Evolutionary conservation across 2,113 vertebrate species (phyloP).

Genomic region (Ceyx melanurus): DNA sequence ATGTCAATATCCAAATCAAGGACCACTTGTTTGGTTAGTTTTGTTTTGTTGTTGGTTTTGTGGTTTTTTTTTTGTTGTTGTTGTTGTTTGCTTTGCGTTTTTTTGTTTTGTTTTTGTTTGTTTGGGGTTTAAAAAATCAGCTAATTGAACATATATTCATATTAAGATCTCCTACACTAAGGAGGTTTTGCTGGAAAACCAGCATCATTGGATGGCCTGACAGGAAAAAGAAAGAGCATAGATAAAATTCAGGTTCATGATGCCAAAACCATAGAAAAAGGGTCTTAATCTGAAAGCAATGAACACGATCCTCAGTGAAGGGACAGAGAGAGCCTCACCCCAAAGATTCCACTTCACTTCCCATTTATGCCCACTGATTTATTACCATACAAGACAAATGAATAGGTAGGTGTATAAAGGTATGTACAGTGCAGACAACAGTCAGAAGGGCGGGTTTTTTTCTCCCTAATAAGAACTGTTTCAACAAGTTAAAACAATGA

Average conservation of each 20-base stretch:
- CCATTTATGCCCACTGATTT: constrained; percentile 29
- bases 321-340: background rate
- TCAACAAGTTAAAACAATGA: constrained; percentile 49
- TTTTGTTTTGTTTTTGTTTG: background rate
- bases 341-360: background rate
- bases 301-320: background rate
- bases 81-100: background rate
- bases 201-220: background rate
- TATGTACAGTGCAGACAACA: background rate
- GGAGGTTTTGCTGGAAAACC: background rate
- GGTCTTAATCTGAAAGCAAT: background rate
- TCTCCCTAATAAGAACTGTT: background rate
- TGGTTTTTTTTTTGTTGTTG: background rate
- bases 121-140: background rate
- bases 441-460: background rate
- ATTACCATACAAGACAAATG: constrained; percentile 33
- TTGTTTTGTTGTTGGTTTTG: background rate
- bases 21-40: background rate
- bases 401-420: constrained; percentile 22
- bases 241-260: background rate
- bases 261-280: background rate
- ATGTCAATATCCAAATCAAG: background rate
- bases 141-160: background rate
- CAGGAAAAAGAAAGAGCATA: background rate
- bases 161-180: background rate